Base-by-base conservation (phyloP, 2,888 invertebrate species). In the Crepidodera aurea region DNA sequence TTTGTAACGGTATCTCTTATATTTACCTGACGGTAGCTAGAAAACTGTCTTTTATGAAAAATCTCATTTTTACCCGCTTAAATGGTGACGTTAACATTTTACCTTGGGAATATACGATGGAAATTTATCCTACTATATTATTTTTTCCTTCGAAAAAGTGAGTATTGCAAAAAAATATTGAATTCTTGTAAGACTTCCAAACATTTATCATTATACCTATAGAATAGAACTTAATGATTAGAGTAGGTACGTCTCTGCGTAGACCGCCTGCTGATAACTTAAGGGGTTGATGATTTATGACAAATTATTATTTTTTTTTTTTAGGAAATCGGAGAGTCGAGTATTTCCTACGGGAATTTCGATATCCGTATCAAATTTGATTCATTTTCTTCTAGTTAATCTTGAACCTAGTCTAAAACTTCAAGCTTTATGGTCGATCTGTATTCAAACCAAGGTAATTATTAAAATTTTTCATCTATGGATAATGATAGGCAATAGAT, bases 21-120 rank as follows among this genome's bases (percentile, higher is more conserved):
- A 85, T 88, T 27, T 86, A 90, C 73, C 81, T 90, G 60, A 86
- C 86, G 42, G 85, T 89, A 53, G 88, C 90, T 54, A 85, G 87
- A 73, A 85, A 88, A 78, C 84, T 88, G 66, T 76, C 83, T 62
- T 74, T 83, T 71, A 78, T 85, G 70, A 82, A 85, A 68, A 79
- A 83, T 65, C 69, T 89, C 4, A 73, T 80, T 60, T 89, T 90
- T 71, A 86, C 88, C 16, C 84, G 92, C 13, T 87, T 96, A 32
- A 92, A 96, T 82, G 92, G 90, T 15, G 89, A 90, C 73, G 83
- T 86, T 0, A 94, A 96, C 83, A 93, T 94, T 82, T 84, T 96
- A 69, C 92, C 93, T 0, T 95, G 94, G 94, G 88, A 91, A 77
- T 92, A 88, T 79, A 91, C 90, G 39, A 91, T 91, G 83, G 87